These are phyloP conservation scores for Falco punctatus DNA, from an alignment of 2,113 vertebrate genomes.

Conservation along the genomic window DNA sequence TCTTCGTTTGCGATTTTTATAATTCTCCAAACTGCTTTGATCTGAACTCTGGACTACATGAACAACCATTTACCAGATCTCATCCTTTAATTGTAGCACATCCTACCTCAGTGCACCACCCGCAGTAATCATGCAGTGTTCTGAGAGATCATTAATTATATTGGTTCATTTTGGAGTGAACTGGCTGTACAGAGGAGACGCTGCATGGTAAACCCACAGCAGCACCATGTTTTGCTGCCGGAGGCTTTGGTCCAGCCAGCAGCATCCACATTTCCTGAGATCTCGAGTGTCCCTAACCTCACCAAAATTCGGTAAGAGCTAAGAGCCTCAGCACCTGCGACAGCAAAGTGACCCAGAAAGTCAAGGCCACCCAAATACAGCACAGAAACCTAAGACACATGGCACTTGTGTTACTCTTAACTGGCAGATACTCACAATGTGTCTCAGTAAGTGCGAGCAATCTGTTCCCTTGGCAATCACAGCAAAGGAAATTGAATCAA, in stretches of 20 bases:
- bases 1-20: not conserved
- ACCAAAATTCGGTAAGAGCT: not conserved
- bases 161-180: not conserved
- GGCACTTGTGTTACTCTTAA: not conserved
- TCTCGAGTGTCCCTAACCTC: not conserved
- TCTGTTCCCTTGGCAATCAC: not conserved
- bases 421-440: not conserved
- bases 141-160: not conserved
- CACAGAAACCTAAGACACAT: not conserved
- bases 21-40: conserved; percentile 21
- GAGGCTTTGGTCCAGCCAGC: not conserved
- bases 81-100: not conserved
- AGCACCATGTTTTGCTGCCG: fast-evolving
- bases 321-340: not conserved
- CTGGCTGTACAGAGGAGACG: not conserved
- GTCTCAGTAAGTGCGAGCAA: not conserved
- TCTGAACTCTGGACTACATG: not conserved
- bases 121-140: not conserved
- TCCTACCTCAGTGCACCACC: not conserved
- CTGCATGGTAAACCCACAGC: not conserved
- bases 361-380: fast-evolving
- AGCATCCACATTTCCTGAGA: not conserved
- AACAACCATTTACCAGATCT: not conserved
- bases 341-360: not conserved
- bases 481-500: not conserved